Percentiles rank a stretch among this genome's conserved stretches.
Conservation (phyloP, 2,888 invertebrate genomes). For the Lasioglossum malachurum region DNA sequence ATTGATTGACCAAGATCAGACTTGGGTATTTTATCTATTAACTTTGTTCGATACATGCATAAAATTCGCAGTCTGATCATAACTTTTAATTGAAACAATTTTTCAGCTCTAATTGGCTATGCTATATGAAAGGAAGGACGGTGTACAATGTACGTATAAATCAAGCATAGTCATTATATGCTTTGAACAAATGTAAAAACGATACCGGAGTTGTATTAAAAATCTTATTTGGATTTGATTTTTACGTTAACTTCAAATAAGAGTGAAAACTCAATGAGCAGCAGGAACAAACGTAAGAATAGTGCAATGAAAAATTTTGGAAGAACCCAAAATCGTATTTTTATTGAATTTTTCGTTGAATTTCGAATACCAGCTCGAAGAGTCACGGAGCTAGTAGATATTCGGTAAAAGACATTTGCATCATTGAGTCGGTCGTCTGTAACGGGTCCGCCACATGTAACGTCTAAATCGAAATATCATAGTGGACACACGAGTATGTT, state of each 20-base stretch:
- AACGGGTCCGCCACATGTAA: conserved; percentile 38
- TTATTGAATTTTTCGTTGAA: background rate
- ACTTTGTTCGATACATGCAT: background rate
- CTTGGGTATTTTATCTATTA: too few species aligned
- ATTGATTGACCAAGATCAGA: background rate
- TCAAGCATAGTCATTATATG: too few species aligned
- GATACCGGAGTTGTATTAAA: background rate
- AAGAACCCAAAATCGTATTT: background rate
- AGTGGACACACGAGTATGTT: conserved; percentile 62
- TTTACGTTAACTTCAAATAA: too few species aligned
- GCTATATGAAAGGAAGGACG: background rate
- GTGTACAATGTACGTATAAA: background rate
- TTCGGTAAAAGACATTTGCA: conserved; percentile 1
- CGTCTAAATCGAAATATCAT: conserved; percentile 67
- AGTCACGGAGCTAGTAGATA: background rate
- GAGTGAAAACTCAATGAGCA: too few species aligned
- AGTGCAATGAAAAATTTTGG: background rate
- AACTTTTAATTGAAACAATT: too few species aligned
- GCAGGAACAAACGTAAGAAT: too few species aligned
- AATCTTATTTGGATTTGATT: background rate
- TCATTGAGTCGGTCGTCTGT: conserved; percentile 3
- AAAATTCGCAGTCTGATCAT: background rate
- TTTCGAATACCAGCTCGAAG: background rate
- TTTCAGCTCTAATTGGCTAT: background rate
- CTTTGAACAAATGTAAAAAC: background rate